A percentile compares a stretch with the other conserved stretches of the same genome.
phyloP scores from a whole-genome alignment of 1,140 invertebrate genomes.

The silkworm (Bombyx mori) region ASM3026992v2 NC_085116.1:11236001-11236500 shows the following conservation, averaged over 20 bases:
- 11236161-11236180: constrained; percentile 11
- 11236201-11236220: too few species aligned
- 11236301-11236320: constrained; percentile 49
- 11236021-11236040: constrained; percentile 67
- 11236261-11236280: constrained; percentile 39
- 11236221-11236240: too few species aligned
- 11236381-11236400: constrained; percentile 70
- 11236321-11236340: constrained; percentile 62
- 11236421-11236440: constrained; percentile 67
- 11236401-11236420: constrained; percentile 66
- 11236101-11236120: constrained; percentile 60
- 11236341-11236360: constrained; percentile 69
- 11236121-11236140: constrained; percentile 32
- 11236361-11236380: constrained; percentile 69
- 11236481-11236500: constrained; percentile 52
- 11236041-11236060: constrained; percentile 60
- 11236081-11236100: constrained; percentile 63
- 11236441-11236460: constrained; percentile 58
- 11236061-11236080: constrained; percentile 69
- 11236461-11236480: constrained; percentile 47
- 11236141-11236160: constrained; percentile 3
- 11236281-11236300: constrained; percentile 35
- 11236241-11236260: constrained; percentile 7
- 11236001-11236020: constrained; percentile 63
- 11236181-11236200: constrained; percentile 1